Evolutionary conservation across 2,888 invertebrate species (phyloP).

Genomic region (Lydus trimaculatus): DNA sequence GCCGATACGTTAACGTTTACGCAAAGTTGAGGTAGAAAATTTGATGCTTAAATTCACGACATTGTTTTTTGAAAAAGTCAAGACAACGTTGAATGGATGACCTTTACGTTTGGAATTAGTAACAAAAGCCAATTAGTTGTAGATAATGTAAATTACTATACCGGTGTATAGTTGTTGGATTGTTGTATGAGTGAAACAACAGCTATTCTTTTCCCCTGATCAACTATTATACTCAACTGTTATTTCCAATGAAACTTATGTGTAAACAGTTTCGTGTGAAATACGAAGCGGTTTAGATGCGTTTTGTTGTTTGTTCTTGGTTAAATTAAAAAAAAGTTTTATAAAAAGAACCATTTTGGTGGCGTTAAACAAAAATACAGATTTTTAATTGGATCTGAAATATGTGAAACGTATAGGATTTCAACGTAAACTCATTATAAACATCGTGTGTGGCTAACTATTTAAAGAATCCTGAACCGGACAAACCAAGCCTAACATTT

Average conservation of each 20-base stretch:
- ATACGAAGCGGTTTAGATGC: slow-evolving; percentile 36
- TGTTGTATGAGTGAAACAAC: slow-evolving; percentile 44
- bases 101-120: neutral
- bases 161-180: slow-evolving; percentile 34
- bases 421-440: slow-evolving; percentile 24
- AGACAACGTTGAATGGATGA: neutral
- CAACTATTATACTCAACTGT: slow-evolving; percentile 31
- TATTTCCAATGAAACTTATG: slow-evolving; percentile 40
- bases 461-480: slow-evolving; percentile 36
- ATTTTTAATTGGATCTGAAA: slow-evolving; percentile 22
- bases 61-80: neutral
- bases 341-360: neutral
- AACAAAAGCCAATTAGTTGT: neutral
- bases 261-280: slow-evolving; percentile 43
- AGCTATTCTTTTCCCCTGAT: slow-evolving; percentile 38
- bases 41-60: too few species aligned
- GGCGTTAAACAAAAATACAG: slow-evolving; percentile 4
- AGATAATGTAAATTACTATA: slow-evolving; percentile 1
- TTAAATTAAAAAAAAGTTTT: slow-evolving; percentile 10
- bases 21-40: too few species aligned
- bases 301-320: slow-evolving; percentile 22
- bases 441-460: slow-evolving; percentile 44
- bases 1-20: too few species aligned
- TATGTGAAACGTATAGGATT: slow-evolving; percentile 17
- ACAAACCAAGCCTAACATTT: neutral